Evolutionary conservation across 2,113 vertebrate species (phyloP).

Genomic region (Lagopus leucura): DNA sequence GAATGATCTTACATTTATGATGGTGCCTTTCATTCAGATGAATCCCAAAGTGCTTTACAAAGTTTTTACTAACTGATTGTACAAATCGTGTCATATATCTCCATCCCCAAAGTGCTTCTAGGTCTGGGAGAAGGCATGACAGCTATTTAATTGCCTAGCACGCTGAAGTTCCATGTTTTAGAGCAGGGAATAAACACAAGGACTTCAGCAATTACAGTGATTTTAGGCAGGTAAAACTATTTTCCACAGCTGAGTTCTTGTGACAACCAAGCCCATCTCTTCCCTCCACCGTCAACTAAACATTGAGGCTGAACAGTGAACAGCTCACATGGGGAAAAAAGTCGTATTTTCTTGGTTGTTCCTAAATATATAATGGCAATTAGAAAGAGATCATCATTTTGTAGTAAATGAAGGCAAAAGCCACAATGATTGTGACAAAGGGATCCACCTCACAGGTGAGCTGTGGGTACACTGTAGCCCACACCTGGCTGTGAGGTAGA

Average conservation of each 20-base stretch:
- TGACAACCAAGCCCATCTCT: neutral
- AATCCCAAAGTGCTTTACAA: slow-evolving; percentile 58
- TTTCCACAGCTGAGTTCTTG: neutral
- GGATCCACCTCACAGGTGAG: neutral
- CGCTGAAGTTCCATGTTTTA: slow-evolving; percentile 8
- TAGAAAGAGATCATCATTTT: too few species aligned
- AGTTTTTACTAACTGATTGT: slow-evolving; percentile 53
- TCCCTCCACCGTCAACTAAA: neutral
- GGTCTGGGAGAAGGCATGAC: slow-evolving; percentile 12
- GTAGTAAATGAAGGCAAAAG: neutral
- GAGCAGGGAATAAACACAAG: slow-evolving; percentile 18
- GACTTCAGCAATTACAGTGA: neutral
- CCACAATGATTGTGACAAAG: neutral
- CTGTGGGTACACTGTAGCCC: neutral
- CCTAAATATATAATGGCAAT: neutral
- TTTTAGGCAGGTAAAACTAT: neutral
- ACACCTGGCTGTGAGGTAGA: neutral
- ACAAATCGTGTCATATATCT: slow-evolving; percentile 50
- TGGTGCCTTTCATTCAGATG: slow-evolving; percentile 45
- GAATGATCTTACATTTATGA: slow-evolving; percentile 62
- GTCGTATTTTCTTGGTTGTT: neutral
- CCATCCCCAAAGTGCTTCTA: neutral
- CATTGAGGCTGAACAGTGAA: neutral
- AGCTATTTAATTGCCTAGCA: slow-evolving; percentile 41
- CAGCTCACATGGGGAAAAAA: neutral